Percentiles rank a stretch among this genome's conserved stretches.
Conservation (phyloP, 2,797 vertebrate species). For the Neomorphus geoffroyi region DNA sequence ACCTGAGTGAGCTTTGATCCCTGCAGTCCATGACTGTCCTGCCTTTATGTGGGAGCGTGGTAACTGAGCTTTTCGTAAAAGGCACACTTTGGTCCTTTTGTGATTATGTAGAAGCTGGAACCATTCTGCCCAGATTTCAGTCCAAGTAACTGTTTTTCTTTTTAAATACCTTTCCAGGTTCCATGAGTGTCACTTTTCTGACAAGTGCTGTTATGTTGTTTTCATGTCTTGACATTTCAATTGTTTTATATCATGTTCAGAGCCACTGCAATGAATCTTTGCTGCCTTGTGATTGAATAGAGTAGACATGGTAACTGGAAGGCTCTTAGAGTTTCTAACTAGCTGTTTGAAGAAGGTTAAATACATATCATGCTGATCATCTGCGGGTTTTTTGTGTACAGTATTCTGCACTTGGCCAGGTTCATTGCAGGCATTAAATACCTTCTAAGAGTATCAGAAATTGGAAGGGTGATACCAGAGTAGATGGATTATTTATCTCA, state of each 20-base stretch:
- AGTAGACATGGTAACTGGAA: slow-evolving; percentile 4
- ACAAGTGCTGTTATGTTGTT: not conserved
- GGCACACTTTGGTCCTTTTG: not conserved
- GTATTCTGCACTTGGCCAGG: not conserved
- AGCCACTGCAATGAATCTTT: not conserved
- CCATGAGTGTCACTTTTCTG: not conserved
- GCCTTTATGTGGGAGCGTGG: not conserved
- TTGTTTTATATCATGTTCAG: not conserved
- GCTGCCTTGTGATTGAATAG: not conserved
- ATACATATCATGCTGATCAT: not conserved
- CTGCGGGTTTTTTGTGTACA: not conserved
- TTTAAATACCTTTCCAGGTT: not conserved
- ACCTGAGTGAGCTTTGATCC: not conserved
- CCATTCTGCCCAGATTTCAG: not conserved
- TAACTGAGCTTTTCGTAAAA: not conserved
- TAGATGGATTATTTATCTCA: not conserved
- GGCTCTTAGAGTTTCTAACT: not conserved
- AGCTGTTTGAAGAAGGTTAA: not conserved
- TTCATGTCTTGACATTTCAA: not conserved
- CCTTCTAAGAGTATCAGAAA: not conserved
- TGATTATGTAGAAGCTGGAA: not conserved
- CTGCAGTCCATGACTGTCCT: not conserved
- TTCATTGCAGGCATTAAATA: not conserved
- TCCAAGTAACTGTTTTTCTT: not conserved
- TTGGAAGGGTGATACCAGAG: not conserved